These are phyloP conservation scores for Cremastobaeus sp. DNA, from an alignment of 2,888 invertebrate genomes.

Conservation along the genomic window DNA sequence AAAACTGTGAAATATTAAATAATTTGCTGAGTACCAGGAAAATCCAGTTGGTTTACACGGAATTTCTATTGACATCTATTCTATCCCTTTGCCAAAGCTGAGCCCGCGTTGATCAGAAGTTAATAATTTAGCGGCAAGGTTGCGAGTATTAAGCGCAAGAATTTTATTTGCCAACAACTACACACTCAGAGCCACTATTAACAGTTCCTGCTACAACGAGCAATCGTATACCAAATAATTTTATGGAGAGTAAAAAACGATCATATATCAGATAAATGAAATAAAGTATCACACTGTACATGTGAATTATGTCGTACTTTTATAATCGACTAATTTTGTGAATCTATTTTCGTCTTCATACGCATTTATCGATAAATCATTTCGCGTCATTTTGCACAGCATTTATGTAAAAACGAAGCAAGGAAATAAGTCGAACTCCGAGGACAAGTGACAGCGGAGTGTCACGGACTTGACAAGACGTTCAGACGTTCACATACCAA, in stretches of 20 bases:
- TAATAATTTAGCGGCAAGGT: too few relatives aligned
- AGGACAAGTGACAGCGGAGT: constrained; percentile 49
- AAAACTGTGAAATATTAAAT: too few relatives aligned
- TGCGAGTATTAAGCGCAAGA: constrained; percentile 39
- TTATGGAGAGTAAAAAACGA: constrained; percentile 54
- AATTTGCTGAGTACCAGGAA: too few relatives aligned
- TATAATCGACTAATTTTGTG: constrained; percentile 39
- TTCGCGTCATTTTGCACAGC: constrained; percentile 57
- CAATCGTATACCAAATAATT: constrained; percentile 75
- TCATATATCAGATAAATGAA: constrained; percentile 24
- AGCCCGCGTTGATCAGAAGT: too few relatives aligned
- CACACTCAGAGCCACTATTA: constrained; percentile 65
- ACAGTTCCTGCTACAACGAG: constrained; percentile 74
- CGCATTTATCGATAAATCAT: constrained; percentile 29
- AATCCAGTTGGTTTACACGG: too few relatives aligned
- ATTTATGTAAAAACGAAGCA: constrained; percentile 40
- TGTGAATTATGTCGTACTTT: constrained; percentile 33
- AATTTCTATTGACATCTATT: too few relatives aligned
- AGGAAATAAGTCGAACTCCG: constrained; percentile 29
- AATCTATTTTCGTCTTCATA: constrained; percentile 47
- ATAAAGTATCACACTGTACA: constrained; percentile 12
- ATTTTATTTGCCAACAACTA: constrained; percentile 61
- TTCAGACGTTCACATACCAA: constrained; percentile 59
- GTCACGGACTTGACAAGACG: constrained; percentile 65
- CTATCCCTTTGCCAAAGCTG: too few relatives aligned